These are phyloP conservation scores for Prionailurus viverrinus DNA, from an alignment of 2,113 vertebrate genomes.

Conservation along the genomic window DNA sequence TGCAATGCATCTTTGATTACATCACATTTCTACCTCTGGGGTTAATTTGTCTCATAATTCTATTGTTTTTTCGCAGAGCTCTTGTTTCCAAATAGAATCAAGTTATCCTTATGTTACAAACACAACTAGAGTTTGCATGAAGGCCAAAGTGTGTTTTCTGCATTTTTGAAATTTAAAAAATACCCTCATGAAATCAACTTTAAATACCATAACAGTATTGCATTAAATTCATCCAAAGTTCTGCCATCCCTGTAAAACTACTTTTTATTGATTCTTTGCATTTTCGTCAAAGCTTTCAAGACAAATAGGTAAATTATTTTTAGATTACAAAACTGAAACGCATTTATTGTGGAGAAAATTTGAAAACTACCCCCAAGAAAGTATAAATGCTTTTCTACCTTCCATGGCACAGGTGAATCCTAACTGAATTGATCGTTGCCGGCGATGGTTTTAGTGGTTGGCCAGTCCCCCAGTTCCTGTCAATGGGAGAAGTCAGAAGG, in stretches of 20 bases:
- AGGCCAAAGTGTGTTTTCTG: neutral
- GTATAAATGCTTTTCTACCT: neutral
- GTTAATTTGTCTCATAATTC: conserved; percentile 57
- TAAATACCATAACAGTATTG: conserved; percentile 12
- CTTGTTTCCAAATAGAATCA: conserved; percentile 61
- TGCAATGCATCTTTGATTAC: conserved; percentile 56
- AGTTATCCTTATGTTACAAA: conserved; percentile 34
- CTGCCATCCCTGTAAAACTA: neutral
- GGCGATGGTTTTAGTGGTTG: neutral
- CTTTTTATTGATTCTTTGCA: neutral
- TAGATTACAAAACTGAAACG: conserved; percentile 8
- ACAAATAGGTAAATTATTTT: neutral
- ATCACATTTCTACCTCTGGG: conserved; percentile 64
- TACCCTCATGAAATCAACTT: conserved; percentile 13
- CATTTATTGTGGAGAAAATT: conserved; percentile 35
- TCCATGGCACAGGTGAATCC: neutral
- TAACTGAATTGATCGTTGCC: neutral
- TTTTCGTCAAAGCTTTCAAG: neutral
- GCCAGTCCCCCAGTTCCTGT: neutral
- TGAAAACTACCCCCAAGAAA: neutral
- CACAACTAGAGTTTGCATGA: neutral
- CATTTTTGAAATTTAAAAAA: conserved; percentile 43
- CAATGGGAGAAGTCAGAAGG: neutral
- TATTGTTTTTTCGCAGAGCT: conserved; percentile 61
- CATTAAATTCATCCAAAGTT: neutral